A percentile compares a stretch with the other conserved stretches of the same genome.
These are phyloP conservation scores for Distichodus sexfasciatus DNA, from an alignment of 2,797 vertebrate genomes.

Conservation along the genomic window DNA sequence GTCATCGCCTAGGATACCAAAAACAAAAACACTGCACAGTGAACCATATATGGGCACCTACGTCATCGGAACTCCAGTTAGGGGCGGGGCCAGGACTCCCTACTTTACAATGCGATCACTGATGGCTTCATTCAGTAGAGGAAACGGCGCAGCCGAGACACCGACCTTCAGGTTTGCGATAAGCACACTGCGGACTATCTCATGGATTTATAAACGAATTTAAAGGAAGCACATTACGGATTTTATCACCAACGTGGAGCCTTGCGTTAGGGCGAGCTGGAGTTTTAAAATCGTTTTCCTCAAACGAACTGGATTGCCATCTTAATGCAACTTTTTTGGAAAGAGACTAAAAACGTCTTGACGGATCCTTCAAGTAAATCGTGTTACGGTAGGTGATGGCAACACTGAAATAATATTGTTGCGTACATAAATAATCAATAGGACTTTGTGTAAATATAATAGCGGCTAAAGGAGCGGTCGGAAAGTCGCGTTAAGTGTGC, in stretches of 20 bases:
- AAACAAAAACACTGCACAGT: constrained; percentile 85
- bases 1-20: constrained; percentile 98
- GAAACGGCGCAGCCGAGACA: constrained; percentile 48
- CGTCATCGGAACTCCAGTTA: constrained; percentile 93
- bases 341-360: constrained; percentile 71
- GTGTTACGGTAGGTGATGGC: constrained; percentile 60
- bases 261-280: constrained; percentile 33
- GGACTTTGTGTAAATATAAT: no score
- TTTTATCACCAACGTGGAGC: constrained; percentile 45
- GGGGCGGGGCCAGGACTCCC: constrained; percentile 70
- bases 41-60: constrained; percentile 93
- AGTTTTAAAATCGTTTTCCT: constrained; percentile 55
- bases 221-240: constrained; percentile 46
- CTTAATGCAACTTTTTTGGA: constrained; percentile 84
- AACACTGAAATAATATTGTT: background rate
- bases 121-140: constrained; percentile 91
- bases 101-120: constrained; percentile 60
- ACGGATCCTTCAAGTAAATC: constrained; percentile 61
- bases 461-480: no score
- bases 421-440: no score
- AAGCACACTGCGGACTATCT: constrained; percentile 54
- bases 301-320: constrained; percentile 70
- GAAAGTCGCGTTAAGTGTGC: no score
- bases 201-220: constrained; percentile 68
- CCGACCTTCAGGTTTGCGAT: background rate